Evolutionary conservation across 92 coral and sea anemone species (phyloP), one percentile per base, ranked within the genome.

Genomic region (Phenganax subtilis): DNA sequence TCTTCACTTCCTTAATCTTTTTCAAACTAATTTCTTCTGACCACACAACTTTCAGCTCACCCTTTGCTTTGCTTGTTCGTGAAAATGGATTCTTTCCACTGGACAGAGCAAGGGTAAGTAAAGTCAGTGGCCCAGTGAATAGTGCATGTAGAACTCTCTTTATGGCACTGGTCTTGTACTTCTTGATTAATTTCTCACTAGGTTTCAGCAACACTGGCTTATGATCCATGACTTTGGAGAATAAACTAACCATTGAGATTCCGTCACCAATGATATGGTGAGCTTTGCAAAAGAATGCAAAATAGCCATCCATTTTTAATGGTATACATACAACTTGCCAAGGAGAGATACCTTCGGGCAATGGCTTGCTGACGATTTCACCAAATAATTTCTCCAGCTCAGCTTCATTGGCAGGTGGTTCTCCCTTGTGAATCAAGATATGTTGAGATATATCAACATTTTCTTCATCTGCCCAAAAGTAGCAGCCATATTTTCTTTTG

Each of bases 221-320:
- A 20, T 88, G 84, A 75, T 91, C 97, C 75, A 91, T 90, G 12
- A 91, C 78, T 74, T 93, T 91, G 53, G 52, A 30, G 16, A 80
- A 58, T 15, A 92, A 81, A 71, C 91, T 91, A 20, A 93, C 87
- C 86, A 93, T 83, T 25, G 98, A 88, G 65, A 93, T 91, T 4
- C 90, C 98, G 67, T 93, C 98, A 0, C 98, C 98, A 57, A 93
- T 85, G 9, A 93, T 85, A 66, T 93, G 98, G 54, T 93, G 98
- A 70, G 87, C 88, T 58, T 97, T 90, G 64, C 89, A 85, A 25
- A 90, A 88, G 11, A 89, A 77, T 9, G 93, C 98, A 51, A 89
- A 89, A 84, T 88, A 90, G n/a, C 80, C 89, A 4, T 62, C 83
- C 66, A 86, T 61, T 84, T 90, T 85, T 30, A 91, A 47, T 20